Evolutionary conservation across 1,140 invertebrate genomes (phyloP).

Genomic region (Drosophila repletoides): DNA sequence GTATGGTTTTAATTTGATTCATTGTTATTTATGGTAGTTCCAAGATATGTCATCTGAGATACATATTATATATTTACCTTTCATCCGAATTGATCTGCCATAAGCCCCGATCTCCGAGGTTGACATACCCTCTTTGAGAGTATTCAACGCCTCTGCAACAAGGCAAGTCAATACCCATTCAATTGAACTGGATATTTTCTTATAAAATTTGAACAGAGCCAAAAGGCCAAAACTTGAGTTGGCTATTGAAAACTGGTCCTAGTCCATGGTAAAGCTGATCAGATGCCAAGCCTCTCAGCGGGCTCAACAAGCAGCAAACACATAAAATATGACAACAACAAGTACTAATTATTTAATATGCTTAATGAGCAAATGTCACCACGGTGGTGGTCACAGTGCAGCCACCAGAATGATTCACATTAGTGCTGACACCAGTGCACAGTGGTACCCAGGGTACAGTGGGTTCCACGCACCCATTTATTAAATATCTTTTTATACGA

Average conservation of each 20-base stretch:
- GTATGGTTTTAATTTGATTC: neutral
- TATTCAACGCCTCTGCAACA: neutral
- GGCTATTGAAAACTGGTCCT: slow-evolving; percentile 58
- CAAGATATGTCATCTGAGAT: too few species aligned
- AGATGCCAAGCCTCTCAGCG: slow-evolving; percentile 57
- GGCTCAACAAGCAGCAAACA: slow-evolving; percentile 58
- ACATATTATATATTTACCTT: neutral
- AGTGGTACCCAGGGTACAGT: too few species aligned
- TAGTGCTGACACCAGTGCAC: slow-evolving; percentile 16
- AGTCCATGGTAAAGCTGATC: slow-evolving; percentile 26
- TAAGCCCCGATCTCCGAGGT: too few species aligned
- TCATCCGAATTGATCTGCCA: too few species aligned
- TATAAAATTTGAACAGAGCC: slow-evolving; percentile 6
- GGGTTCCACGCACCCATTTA: too few species aligned
- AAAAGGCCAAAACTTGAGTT: slow-evolving; percentile 40
- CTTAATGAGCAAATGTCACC: slow-evolving; percentile 76
- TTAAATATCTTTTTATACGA: neutral
- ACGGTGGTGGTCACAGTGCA: slow-evolving; percentile 55
- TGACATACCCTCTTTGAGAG: neutral
- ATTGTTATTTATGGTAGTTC: too few species aligned
- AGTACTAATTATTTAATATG: slow-evolving; percentile 77
- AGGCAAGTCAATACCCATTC: slow-evolving; percentile 43
- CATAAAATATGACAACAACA: slow-evolving; percentile 75
- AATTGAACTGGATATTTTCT: slow-evolving; percentile 48
- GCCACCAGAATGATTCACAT: slow-evolving; percentile 29